Conservation (phyloP, 2,797 vertebrate species). For the Phrynocephalus forsythii region DNA sequence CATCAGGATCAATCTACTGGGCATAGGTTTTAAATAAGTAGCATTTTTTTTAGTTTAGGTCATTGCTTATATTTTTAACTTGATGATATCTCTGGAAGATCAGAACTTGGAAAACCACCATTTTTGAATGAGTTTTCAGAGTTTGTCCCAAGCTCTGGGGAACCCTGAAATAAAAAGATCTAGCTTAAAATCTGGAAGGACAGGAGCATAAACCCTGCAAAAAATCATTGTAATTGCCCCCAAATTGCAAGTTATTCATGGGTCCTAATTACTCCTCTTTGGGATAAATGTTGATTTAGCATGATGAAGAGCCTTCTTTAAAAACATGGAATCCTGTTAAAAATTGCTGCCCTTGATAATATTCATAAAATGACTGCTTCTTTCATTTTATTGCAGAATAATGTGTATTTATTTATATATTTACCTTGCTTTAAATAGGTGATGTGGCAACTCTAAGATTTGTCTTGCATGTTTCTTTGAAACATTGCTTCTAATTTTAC, state of each 20-base stretch:
- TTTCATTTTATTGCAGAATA: not conserved
- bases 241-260: not conserved
- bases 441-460: not conserved
- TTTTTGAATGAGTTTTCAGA: too few relatives aligned
- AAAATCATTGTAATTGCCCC: not conserved
- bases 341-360: not conserved
- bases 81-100: not conserved
- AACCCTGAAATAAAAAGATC: not conserved
- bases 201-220: not conserved
- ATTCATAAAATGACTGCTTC: not conserved
- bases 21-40: not conserved
- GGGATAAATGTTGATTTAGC: not conserved
- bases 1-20: not conserved
- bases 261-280: not conserved
- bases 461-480: not conserved
- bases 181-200: not conserved
- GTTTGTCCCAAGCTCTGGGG: too few relatives aligned
- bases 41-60: not conserved
- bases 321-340: not conserved
- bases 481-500: slow-evolving; percentile 7
- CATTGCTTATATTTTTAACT: not conserved
- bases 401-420: slow-evolving; percentile 2
- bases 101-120: too few relatives aligned
- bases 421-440: not conserved
- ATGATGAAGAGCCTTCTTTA: too few relatives aligned